These are phyloP conservation scores for Scomber colias DNA, from an alignment of 2,113 vertebrate species.

Conservation along the genomic window DNA sequence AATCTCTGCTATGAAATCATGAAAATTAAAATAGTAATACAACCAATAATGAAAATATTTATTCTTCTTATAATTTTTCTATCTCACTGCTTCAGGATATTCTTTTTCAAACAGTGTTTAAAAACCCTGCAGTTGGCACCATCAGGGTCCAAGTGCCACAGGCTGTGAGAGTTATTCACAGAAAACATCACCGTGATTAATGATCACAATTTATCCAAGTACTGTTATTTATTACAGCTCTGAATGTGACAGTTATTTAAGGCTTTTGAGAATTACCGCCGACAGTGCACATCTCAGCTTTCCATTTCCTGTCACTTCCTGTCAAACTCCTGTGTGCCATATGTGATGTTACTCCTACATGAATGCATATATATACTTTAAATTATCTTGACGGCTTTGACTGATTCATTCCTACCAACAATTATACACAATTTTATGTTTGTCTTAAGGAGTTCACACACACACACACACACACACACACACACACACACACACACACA, in stretches of 20 bases:
- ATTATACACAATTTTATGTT: not conserved
- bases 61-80: not conserved
- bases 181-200: conserved; percentile 41
- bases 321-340: not conserved
- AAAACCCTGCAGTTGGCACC: not conserved
- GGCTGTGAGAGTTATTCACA: conserved; percentile 10
- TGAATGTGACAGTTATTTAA: conserved; percentile 34
- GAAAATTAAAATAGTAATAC: not conserved
- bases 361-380: not conserved
- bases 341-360: not conserved
- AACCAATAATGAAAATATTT: not conserved
- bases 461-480: not conserved
- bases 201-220: conserved; percentile 33
- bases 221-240: conserved; percentile 30
- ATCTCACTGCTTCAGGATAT: not conserved
- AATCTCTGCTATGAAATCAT: not conserved
- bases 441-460: not conserved
- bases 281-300: not conserved
- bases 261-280: conserved; percentile 28
- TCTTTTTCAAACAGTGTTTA: conserved; percentile 2
- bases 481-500: not conserved
- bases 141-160: not conserved
- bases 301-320: not conserved
- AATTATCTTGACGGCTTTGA: not conserved
- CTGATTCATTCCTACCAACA: not conserved